Conservation (phyloP, 2,888 invertebrate species). For the Biston betularia region DNA sequence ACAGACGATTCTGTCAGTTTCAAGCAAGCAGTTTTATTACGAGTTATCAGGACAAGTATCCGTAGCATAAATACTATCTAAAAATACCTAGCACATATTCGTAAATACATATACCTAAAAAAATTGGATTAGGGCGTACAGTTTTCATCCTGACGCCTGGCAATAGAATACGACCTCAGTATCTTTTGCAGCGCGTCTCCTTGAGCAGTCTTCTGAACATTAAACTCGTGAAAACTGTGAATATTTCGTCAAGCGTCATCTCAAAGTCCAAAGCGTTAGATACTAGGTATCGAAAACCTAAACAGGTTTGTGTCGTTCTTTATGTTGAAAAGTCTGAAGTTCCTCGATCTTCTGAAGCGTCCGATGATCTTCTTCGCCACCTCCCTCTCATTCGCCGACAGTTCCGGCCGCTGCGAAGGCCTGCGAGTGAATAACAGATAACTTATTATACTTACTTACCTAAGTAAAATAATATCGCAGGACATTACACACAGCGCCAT, state of each 20-base stretch:
- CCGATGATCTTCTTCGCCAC: neutral
- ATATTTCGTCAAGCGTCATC: neutral
- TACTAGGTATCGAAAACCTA: constrained; percentile 5
- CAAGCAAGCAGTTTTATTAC: neutral
- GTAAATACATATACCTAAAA: too few relatives aligned
- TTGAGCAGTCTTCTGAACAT: neutral
- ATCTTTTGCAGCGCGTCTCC: too few relatives aligned
- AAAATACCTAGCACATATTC: too few relatives aligned
- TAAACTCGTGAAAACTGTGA: too few relatives aligned
- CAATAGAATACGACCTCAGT: too few relatives aligned
- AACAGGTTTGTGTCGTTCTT: constrained; percentile 6
- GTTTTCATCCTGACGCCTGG: too few relatives aligned
- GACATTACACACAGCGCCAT: too few relatives aligned
- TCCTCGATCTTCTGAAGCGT: constrained; percentile 6
- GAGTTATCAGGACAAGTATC: neutral
- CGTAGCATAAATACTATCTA: too few relatives aligned
- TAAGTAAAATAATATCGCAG: too few relatives aligned
- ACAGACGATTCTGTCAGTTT: neutral
- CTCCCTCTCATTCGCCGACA: constrained; percentile 4
- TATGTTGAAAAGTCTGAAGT: neutral
- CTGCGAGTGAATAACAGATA: neutral
- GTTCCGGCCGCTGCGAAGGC: neutral
- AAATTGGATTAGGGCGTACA: too few relatives aligned
- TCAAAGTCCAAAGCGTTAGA: neutral
- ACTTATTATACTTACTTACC: neutral